phyloP scores from a whole-genome alignment of 2,888 invertebrate genomes.

The Habroteleia sp. region DNA sequence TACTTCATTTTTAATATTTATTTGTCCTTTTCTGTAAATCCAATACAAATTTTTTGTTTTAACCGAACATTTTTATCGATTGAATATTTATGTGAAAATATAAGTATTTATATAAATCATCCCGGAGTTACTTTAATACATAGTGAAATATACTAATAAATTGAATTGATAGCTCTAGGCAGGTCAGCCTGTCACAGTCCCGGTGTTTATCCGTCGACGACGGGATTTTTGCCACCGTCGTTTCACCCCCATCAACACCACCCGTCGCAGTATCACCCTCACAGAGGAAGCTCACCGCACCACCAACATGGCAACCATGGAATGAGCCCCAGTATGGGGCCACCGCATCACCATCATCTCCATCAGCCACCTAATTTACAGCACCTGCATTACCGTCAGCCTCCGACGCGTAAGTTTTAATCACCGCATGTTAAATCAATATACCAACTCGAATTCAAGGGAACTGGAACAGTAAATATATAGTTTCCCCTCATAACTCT shows the following conservation, averaged over 20 bases:
- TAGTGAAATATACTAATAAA: no score
- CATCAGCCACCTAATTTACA: constrained; percentile 78
- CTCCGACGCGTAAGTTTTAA: constrained; percentile 76
- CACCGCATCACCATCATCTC: constrained; percentile 78
- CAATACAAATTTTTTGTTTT: no score
- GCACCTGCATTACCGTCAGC: constrained; percentile 78
- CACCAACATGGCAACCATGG: constrained; percentile 75
- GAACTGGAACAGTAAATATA: no score
- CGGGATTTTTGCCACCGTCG: constrained; percentile 78
- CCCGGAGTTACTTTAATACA: no score
- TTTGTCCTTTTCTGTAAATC: no score
- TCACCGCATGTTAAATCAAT: neutral
- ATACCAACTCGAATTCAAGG: neutral
- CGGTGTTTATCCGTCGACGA: constrained; percentile 76
- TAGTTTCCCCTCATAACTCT: neutral
- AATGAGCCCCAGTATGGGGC: constrained; percentile 79
- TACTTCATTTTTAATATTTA: no score
- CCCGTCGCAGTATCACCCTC: constrained; percentile 77
- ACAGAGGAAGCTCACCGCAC: constrained; percentile 78
- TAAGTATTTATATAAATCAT: no score
- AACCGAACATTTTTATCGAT: no score
- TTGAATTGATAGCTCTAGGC: constrained; percentile 74
- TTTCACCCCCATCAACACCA: constrained; percentile 78
- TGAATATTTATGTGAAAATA: no score
- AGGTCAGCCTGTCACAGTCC: constrained; percentile 80